Conservation (phyloP, 2,113 vertebrate species). For the Sapajus apella region DNA sequence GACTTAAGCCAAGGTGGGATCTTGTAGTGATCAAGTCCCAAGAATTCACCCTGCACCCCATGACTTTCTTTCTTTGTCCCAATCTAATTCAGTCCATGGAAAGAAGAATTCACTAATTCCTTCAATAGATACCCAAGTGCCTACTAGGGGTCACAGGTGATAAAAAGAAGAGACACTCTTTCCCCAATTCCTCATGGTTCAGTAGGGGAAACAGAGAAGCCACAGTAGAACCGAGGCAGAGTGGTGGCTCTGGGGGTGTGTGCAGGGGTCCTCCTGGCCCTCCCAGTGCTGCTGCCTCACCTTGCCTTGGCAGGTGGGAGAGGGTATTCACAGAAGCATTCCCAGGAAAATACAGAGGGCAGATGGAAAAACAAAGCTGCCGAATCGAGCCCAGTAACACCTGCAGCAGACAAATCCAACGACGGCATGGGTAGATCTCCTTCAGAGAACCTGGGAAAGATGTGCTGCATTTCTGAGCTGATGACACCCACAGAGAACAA, state of each 20-base stretch:
- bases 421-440: accelerated
- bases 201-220: neutral
- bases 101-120: neutral
- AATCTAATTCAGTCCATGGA: neutral
- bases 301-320: neutral
- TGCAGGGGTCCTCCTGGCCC: neutral
- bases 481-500: neutral
- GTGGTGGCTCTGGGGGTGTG: accelerated
- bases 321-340: neutral
- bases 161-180: neutral
- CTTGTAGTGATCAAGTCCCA: neutral
- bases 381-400: neutral
- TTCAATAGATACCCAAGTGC: neutral
- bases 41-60: neutral
- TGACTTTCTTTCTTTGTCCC: neutral
- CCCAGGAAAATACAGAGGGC: neutral
- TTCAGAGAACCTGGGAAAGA: neutral
- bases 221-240: neutral
- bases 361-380: neutral
- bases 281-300: neutral
- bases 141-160: neutral
- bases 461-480: neutral
- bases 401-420: neutral
- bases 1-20: neutral
- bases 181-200: neutral